Conservation (phyloP, 2,113 vertebrate genomes). For the Symphodus melops region DNA sequence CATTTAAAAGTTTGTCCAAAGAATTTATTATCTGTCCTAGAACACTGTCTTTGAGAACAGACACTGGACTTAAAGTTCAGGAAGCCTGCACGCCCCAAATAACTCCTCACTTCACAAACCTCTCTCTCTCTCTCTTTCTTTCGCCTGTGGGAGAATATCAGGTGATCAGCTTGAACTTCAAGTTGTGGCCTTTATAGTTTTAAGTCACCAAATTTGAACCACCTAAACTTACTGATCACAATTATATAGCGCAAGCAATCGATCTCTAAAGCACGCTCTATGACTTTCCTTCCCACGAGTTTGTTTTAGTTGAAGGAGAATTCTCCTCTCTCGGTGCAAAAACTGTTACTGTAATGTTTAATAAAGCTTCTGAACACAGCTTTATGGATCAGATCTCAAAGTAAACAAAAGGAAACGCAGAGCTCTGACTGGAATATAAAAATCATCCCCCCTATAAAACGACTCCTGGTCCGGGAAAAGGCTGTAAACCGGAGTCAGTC, state of each 20-base stretch:
- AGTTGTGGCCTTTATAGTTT: too few species aligned
- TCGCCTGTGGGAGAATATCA: too few species aligned
- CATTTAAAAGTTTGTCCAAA: conserved; percentile 6
- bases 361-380: conserved; percentile 30
- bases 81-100: too few species aligned
- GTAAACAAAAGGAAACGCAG: conserved; percentile 36
- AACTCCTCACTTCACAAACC: too few species aligned
- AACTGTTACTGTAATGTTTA: conserved; percentile 24
- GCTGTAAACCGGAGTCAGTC: conserved; percentile 51
- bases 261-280: neutral
- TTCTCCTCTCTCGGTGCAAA: neutral
- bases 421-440: conserved; percentile 55
- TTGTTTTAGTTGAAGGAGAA: neutral
- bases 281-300: neutral
- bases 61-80: neutral
- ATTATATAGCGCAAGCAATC: neutral
- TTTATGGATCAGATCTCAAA: conserved; percentile 44
- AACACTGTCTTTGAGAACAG: neutral
- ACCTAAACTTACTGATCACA: too few species aligned
- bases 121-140: too few species aligned
- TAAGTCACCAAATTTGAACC: neutral
- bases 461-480: conserved; percentile 41
- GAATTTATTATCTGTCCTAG: neutral
- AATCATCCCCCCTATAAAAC: conserved; percentile 44
- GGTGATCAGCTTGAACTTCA: too few species aligned